Evolutionary conservation across 2,797 vertebrate species (phyloP).

Genomic region (Jordanella pulchra): DNA sequence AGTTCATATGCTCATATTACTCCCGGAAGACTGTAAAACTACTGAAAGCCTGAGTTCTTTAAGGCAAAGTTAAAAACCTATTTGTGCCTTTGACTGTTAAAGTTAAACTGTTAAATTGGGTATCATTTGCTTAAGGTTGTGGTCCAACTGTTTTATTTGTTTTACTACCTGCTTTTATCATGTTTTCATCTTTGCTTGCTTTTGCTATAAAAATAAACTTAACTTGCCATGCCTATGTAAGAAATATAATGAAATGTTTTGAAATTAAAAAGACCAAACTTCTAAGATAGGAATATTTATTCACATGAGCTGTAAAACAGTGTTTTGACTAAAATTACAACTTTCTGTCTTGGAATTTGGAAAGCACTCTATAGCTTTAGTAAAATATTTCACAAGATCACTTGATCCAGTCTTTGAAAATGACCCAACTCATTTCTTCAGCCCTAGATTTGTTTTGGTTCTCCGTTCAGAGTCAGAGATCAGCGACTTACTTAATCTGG

Average conservation of each 20-base stretch:
- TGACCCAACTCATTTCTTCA: slow-evolving; percentile 36
- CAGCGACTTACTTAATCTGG: slow-evolving; percentile 73
- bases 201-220: no score
- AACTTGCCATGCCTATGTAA: no score
- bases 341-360: not conserved
- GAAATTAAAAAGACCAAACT: not conserved
- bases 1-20: no score
- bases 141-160: no score
- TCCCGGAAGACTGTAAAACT: no score
- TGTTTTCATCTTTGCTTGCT: no score
- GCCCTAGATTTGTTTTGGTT: slow-evolving; percentile 34
- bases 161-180: no score
- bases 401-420: slow-evolving; percentile 32
- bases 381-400: not conserved
- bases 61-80: no score
- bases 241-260: not conserved
- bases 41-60: no score
- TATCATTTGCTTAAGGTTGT: no score
- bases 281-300: not conserved
- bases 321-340: not conserved
- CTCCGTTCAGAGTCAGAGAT: slow-evolving; percentile 61
- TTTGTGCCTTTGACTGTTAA: no score
- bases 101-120: no score
- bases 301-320: not conserved
- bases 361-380: not conserved